Evolutionary conservation across 2,113 vertebrate genomes (phyloP), one percentile per base, ranked within the genome.

Genomic region (Indicator indicator): DNA sequence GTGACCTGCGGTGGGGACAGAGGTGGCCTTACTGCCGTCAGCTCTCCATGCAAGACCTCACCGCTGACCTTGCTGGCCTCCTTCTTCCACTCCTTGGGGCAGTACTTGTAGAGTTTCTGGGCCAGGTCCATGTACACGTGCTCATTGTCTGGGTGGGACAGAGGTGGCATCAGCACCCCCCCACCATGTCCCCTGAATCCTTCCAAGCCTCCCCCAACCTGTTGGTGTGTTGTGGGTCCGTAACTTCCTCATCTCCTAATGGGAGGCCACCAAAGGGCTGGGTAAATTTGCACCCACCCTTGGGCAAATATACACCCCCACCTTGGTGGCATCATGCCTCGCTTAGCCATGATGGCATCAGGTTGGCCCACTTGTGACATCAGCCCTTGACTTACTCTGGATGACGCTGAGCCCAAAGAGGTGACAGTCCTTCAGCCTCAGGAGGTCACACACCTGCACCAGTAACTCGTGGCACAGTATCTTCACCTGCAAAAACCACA

Each of bases 61-160:
- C 96, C 81, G 97, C 93, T 97, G 97, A 99, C 99, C 98, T 99
- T 99, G 98, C 99, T 99, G 95, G 99, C 99, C 97, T 99, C 99
- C 95, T 98, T 98, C 97, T 99, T 99, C 99, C 99, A 99, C 93
- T 99, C 99, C 98, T 99, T 99, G 76, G 99, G 99, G 88, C 99
- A 99, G 96, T 99, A 99, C 91, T 99, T 99, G 96, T 99, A 99
- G 84, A 99, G 98, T 95, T 99, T 99, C 98, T 99, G 99, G 93
- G 98, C 98, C 93, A 99, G 96, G 86, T 99, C 99, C 99, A 99
- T 99, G 94, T 99, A 99, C 46, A 99, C 98, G 76, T 99, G 99
- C 94, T 99, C 99, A 98, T 99, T 99, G 98, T 99, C 99, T 99
- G 72, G 5, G 42, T 46, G 92, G 83, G 70, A 92, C 69, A 92